phyloP scores from a whole-genome alignment of 2,113 vertebrate genomes.

The Clarias macrocephalus region DNA sequence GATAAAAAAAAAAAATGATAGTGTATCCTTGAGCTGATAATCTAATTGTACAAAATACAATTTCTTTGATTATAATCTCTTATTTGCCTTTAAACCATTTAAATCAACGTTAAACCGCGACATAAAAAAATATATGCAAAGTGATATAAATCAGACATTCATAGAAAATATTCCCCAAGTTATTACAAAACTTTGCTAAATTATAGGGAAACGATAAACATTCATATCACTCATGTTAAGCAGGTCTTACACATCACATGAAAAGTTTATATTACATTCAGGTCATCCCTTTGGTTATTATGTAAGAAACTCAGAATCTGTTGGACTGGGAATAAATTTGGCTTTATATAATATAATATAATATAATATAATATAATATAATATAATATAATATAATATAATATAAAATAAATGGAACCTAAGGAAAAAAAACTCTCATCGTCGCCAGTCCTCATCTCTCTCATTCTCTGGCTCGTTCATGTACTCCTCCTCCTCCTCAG shows the following conservation, averaged over 20 bases:
- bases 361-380: too few relatives aligned
- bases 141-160: slow-evolving; percentile 17
- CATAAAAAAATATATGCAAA: not conserved
- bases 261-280: not conserved
- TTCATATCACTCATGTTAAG: not conserved
- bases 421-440: slow-evolving; percentile 46
- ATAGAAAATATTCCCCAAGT: slow-evolving; percentile 16
- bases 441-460: slow-evolving; percentile 73
- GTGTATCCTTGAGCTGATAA: slow-evolving; percentile 33
- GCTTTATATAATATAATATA: not conserved
- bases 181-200: not conserved
- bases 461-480: slow-evolving; percentile 69
- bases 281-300: slow-evolving; percentile 1
- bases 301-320: not conserved
- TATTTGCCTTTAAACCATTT: not conserved
- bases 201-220: not conserved
- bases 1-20: not conserved
- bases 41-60: slow-evolving; percentile 28
- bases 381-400: too few relatives aligned
- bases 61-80: slow-evolving; percentile 2
- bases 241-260: not conserved
- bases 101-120: not conserved
- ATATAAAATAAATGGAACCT: not conserved
- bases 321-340: not conserved
- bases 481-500: slow-evolving; percentile 57